phyloP scores from a whole-genome alignment of 2,113 vertebrate species.

The Callorhinus ursinus region DNA sequence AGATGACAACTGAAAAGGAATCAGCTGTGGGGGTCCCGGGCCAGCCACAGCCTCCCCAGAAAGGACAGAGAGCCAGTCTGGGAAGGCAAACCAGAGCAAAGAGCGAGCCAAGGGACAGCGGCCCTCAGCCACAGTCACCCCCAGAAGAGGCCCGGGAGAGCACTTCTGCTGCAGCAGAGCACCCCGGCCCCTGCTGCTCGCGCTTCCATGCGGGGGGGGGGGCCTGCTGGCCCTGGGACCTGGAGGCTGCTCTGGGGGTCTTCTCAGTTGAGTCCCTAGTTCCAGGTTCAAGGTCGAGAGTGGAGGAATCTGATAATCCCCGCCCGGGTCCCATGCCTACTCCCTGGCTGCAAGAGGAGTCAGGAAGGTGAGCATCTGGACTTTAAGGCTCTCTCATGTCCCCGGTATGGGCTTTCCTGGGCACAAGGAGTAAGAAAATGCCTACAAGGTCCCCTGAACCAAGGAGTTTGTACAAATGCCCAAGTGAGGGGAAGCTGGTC shows the following conservation, averaged over 20 bases:
- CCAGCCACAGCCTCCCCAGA: background rate
- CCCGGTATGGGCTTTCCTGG: background rate
- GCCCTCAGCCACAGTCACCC: background rate
- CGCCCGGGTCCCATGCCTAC: accelerated
- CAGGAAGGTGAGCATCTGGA: background rate
- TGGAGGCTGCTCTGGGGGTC: background rate
- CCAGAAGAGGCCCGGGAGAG: accelerated
- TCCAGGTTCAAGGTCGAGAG: background rate
- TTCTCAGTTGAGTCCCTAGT: background rate
- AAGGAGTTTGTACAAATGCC: background rate
- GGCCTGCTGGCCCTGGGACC: too few species aligned
- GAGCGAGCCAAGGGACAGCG: background rate
- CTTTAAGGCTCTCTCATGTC: accelerated
- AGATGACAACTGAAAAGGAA: background rate
- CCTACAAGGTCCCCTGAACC: background rate
- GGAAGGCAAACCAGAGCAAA: background rate
- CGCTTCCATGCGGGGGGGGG: accelerated
- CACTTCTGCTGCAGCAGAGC: background rate
- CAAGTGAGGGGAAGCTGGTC: background rate
- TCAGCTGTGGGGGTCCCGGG: too few species aligned
- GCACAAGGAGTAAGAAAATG: background rate
- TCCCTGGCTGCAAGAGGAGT: background rate
- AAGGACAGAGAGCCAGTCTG: background rate
- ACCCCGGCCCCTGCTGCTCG: background rate
- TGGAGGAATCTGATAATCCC: background rate